Evolutionary conservation across 2,888 invertebrate species (phyloP), one percentile per base, ranked within the genome.

Genomic region (Druceiella hillmani): DNA sequence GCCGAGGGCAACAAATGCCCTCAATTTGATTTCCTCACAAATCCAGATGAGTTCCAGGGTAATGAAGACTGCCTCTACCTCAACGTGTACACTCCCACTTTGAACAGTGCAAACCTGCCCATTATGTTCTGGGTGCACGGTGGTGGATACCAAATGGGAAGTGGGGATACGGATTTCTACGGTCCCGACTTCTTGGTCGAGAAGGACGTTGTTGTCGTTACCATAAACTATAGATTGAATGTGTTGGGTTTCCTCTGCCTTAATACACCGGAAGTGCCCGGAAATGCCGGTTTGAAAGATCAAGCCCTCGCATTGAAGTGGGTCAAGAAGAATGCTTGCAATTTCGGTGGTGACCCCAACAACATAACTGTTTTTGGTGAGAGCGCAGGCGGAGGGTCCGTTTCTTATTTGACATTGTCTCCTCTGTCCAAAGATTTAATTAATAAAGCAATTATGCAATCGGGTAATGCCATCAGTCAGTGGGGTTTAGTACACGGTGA

Each of bases 61-160:
- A 65, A 60, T 33, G 83, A 84, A 49, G 82, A 83, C 57, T 84
- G 83, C 49, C 67, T 84, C 0, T 81, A 79, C 54, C 62, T 84
- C 2, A 84, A 83, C 54, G 73, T 83, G 1, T 81, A 77, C 59
- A 75, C 78, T 0, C 79, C 82, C 1, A 72, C 66, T 44, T 55
- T 81, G 30, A 69, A 73, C 30, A 60, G 62, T 0, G 61, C 59
- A 2, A 62, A 64, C 51, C 58, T 67, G 0, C 76, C 78, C 0
- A 76, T 77, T 4, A 76, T 78, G 75, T 56, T 78, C 2, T 77
- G 57, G 56, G 62, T 76, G 33, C 77, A 78, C 28, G 77, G 77
- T 2, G 76, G 78, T 0, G 75, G 64, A 0, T 73, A 72, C 49
- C 52, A 61, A 5, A 64, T 56, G 5, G 78, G 78, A 0, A 72